A percentile compares a stretch with the other conserved stretches of the same genome.
These are phyloP conservation scores for Meriones psammophilus DNA, from an alignment of 2,797 vertebrate species.

Conservation along the genomic window DNA sequence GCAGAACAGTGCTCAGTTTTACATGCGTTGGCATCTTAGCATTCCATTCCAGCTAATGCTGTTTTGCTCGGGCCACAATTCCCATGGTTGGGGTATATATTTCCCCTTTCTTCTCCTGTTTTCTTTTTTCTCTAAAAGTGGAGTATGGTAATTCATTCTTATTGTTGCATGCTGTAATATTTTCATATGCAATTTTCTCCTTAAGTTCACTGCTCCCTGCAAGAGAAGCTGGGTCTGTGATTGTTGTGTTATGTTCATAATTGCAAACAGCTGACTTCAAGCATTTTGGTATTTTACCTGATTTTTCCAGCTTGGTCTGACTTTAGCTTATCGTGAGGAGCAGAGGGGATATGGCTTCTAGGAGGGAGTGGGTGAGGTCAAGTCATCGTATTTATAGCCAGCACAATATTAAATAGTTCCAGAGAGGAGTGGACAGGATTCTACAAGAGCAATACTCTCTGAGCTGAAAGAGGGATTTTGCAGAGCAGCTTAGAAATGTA, in stretches of 20 bases:
- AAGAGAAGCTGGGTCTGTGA: constrained; percentile 73
- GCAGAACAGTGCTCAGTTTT: constrained; percentile 71
- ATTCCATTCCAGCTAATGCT: constrained; percentile 54
- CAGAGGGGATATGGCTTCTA: neutral
- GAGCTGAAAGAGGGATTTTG: constrained; percentile 9
- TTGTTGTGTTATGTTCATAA: constrained; percentile 76
- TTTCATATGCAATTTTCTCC: constrained; percentile 78
- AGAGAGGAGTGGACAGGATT: constrained; percentile 4
- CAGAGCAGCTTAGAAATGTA: constrained; percentile 1
- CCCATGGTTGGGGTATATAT: neutral
- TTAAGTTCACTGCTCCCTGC: constrained; percentile 75
- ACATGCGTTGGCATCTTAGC: constrained; percentile 53
- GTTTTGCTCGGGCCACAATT: neutral
- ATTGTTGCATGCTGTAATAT: constrained; percentile 64
- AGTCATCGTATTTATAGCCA: constrained; percentile 14
- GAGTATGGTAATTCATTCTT: constrained; percentile 66
- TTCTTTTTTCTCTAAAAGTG: constrained; percentile 28
- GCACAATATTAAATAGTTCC: neutral
- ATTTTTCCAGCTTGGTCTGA: constrained; percentile 74
- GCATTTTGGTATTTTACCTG: constrained; percentile 77
- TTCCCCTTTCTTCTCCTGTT: neutral
- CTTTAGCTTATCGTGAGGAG: constrained; percentile 71
- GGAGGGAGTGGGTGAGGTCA: constrained; percentile 18
- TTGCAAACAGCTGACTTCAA: constrained; percentile 78
- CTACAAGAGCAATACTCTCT: neutral